Evolutionary conservation across 2,888 invertebrate species (phyloP).

Genomic region (Archips crataeganus): DNA sequence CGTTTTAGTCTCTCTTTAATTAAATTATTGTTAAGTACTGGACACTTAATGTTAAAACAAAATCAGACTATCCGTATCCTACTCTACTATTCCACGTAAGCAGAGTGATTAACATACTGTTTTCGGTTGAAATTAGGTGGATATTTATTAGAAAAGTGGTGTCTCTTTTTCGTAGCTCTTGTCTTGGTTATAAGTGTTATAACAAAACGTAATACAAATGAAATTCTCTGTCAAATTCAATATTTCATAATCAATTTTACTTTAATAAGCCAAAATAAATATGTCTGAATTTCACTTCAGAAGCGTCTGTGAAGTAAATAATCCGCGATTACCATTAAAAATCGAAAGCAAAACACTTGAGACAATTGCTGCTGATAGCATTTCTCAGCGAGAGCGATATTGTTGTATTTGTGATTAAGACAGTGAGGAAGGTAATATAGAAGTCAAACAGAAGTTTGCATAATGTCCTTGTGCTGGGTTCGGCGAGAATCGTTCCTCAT

Average conservation of each 20-base stretch:
- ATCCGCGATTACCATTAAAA: slow-evolving; percentile 32
- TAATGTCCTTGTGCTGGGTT: slow-evolving; percentile 72
- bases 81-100: not conserved
- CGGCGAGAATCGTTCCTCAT: slow-evolving; percentile 74
- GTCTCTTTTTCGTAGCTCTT: not conserved
- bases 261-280: slow-evolving; percentile 20
- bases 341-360: slow-evolving; percentile 32
- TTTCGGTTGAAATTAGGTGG: not conserved
- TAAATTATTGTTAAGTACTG: not conserved
- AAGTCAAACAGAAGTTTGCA: slow-evolving; percentile 81
- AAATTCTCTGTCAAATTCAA: not conserved
- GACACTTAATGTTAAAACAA: not conserved
- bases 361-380: slow-evolving; percentile 23
- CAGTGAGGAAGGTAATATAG: slow-evolving; percentile 65
- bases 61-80: not conserved
- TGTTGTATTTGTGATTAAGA: slow-evolving; percentile 72
- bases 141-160: not conserved
- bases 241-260: not conserved
- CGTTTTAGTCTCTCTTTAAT: not conserved
- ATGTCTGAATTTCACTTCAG: slow-evolving; percentile 13
- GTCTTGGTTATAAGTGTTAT: not conserved
- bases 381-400: slow-evolving; percentile 43
- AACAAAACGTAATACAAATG: not conserved
- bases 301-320: slow-evolving; percentile 17
- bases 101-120: not conserved